These are phyloP conservation scores for Phoenoteleia sp. DNA, from an alignment of 2,888 invertebrate genomes.

Conservation along the genomic window DNA sequence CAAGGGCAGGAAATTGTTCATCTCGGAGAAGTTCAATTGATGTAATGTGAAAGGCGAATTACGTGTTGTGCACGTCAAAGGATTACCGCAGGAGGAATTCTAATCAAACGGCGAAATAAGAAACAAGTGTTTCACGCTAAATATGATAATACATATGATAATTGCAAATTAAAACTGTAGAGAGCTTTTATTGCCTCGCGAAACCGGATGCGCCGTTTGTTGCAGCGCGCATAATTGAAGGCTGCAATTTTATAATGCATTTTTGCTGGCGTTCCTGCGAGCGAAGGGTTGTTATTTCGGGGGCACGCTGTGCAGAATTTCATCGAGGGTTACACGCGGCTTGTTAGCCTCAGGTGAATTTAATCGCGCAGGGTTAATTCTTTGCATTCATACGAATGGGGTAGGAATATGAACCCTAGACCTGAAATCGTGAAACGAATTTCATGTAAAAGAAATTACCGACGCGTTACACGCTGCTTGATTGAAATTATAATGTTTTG, in stretches of 20 bases:
- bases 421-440: too few species aligned
- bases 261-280: background rate
- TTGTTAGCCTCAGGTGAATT: background rate
- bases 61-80: slow-evolving; percentile 22
- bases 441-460: too few species aligned
- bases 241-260: background rate
- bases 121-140: background rate
- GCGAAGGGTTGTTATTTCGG: background rate
- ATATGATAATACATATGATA: slow-evolving; percentile 4
- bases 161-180: background rate
- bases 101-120: background rate
- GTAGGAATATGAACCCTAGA: too few species aligned
- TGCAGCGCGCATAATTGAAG: background rate
- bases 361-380: background rate
- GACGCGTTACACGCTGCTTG: too few species aligned
- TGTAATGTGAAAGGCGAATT: slow-evolving; percentile 73
- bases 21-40: slow-evolving; percentile 76
- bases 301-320: background rate
- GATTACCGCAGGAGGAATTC: background rate
- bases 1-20: slow-evolving; percentile 76
- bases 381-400: too few species aligned
- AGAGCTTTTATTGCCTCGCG: background rate
- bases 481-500: too few species aligned
- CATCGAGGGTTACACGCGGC: background rate
- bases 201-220: background rate